These are phyloP conservation scores for Caenorhabditis uteleia DNA, from an alignment of 2,888 invertebrate species.

Conservation along the genomic window DNA sequence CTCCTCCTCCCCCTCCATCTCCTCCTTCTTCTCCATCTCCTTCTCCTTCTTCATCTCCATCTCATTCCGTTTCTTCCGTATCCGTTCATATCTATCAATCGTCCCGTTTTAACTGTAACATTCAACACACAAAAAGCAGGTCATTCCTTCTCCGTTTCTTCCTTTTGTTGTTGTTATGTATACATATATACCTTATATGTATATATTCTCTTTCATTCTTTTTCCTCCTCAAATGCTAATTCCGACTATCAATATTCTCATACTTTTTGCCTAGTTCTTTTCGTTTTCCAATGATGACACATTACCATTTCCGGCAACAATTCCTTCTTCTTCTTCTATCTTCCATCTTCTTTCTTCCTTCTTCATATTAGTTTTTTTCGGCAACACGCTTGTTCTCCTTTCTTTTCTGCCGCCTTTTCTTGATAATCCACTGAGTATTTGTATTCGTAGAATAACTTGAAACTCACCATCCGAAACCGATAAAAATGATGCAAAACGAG, in stretches of 20 bases:
- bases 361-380: neutral
- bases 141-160: no score
- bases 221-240: no score
- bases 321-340: conserved; percentile 2
- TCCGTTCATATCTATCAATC: no score
- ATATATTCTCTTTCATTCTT: no score
- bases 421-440: neutral
- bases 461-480: neutral
- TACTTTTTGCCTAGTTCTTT: no score
- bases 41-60: conserved; percentile 1
- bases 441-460: conserved; percentile 3
- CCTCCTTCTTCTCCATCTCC: neutral
- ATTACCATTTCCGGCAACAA: no score
- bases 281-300: no score
- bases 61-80: conserved; percentile 2
- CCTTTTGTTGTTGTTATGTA: no score
- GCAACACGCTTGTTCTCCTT: neutral
- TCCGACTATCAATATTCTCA: no score
- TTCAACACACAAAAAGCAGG: no score
- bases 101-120: no score
- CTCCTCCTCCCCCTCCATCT: neutral
- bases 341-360: conserved; percentile 1
- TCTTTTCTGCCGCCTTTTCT: neutral
- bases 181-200: no score
- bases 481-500: conserved; percentile 18